Evolutionary conservation across 2,113 vertebrate genomes (phyloP).

Genomic region (Tetraodon nigroviridis): DNA sequence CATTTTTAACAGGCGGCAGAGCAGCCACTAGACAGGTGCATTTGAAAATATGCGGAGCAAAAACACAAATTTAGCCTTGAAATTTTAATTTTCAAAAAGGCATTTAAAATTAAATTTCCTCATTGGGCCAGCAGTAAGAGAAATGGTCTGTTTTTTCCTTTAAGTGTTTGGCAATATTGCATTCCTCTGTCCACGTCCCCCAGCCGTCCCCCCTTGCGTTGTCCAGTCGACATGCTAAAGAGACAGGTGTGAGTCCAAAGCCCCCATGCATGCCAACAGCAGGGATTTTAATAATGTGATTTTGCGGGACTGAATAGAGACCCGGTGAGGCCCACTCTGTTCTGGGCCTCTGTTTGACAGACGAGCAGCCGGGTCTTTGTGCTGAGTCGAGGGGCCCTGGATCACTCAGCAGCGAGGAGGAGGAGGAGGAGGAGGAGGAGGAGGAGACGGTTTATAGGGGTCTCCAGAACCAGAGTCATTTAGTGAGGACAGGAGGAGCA

Average conservation of each 20-base stretch:
- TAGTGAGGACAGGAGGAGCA: slow-evolving; percentile 29
- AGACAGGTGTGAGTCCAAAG: slow-evolving; percentile 65
- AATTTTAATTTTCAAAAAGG: too few relatives aligned
- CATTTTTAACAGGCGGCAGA: background rate
- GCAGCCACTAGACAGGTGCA: slow-evolving; percentile 21
- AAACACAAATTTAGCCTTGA: background rate
- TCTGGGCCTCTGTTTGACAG: slow-evolving; percentile 58
- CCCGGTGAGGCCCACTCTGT: slow-evolving; percentile 50
- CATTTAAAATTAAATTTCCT: background rate
- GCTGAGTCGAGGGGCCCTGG: slow-evolving; percentile 54
- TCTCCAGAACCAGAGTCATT: slow-evolving; percentile 28
- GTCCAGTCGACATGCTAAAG: slow-evolving; percentile 35
- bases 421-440: slow-evolving; percentile 40
- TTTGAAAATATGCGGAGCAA: slow-evolving; percentile 1
- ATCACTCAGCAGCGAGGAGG: slow-evolving; percentile 44
- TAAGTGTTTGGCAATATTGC: slow-evolving; percentile 32
- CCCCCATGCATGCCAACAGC: slow-evolving; percentile 52
- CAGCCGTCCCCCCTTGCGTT: slow-evolving; percentile 33
- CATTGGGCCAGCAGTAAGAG: background rate
- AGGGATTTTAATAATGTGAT: slow-evolving; percentile 68
- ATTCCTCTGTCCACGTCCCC: slow-evolving; percentile 30
- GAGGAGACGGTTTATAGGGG: slow-evolving; percentile 21
- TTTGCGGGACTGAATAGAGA: slow-evolving; percentile 62
- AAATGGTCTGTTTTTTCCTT: background rate
- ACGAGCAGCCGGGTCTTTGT: slow-evolving; percentile 68